phyloP scores from a whole-genome alignment of 2,113 vertebrate genomes.

The Toxotes chatareus region DNA sequence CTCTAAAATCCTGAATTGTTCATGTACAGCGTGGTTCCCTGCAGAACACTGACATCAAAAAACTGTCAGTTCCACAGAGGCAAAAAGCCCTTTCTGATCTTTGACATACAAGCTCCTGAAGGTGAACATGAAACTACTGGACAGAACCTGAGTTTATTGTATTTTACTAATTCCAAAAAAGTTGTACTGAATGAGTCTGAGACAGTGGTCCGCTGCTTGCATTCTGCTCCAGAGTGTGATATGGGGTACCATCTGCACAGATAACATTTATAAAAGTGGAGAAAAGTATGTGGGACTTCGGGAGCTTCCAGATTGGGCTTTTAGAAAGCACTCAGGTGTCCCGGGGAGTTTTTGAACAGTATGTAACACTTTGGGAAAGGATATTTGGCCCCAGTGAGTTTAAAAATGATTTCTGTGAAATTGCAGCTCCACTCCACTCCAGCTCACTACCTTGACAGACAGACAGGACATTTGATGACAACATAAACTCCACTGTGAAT shows the following conservation, averaged over 20 bases:
- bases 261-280: slow-evolving; percentile 10
- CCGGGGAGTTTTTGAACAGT: slow-evolving; percentile 27
- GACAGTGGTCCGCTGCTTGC: neutral
- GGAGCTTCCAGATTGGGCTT: slow-evolving; percentile 16
- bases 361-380: slow-evolving; percentile 27
- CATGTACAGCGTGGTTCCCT: neutral
- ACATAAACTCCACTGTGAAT: slow-evolving; percentile 23
- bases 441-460: slow-evolving; percentile 13
- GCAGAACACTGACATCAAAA: neutral
- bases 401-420: slow-evolving; percentile 50
- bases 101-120: neutral
- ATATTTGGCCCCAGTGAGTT: slow-evolving; percentile 38
- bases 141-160: neutral
- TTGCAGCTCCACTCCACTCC: slow-evolving; percentile 22
- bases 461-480: slow-evolving; percentile 30
- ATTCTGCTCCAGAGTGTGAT: neutral
- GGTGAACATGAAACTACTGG: neutral
- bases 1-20: neutral
- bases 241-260: neutral
- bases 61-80: neutral
- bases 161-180: neutral
- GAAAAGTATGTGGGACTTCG: neutral
- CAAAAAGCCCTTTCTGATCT: neutral
- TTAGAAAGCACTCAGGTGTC: slow-evolving; percentile 18
- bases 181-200: neutral